Conservation (phyloP, 1,140 invertebrate species). For the Chymomyza costata region DNA sequence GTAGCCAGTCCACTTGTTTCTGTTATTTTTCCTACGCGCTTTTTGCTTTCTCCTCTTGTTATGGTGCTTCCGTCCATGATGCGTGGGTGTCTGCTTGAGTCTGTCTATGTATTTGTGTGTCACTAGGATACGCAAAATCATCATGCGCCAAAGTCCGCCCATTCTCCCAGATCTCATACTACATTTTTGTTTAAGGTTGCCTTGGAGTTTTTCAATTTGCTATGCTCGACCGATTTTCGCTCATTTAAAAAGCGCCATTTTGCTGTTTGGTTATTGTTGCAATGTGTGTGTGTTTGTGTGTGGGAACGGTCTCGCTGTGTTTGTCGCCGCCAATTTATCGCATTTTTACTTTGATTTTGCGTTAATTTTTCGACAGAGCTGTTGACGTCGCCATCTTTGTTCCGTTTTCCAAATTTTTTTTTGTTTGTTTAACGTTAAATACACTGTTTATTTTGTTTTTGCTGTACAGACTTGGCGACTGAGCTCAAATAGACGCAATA, state of each 20-base stretch:
- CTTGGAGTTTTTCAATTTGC: conserved; percentile 72
- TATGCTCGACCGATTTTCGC: conserved; percentile 71
- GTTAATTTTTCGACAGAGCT: conserved; percentile 62
- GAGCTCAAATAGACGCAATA: conserved; percentile 19
- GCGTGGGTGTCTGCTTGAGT: conserved; percentile 35
- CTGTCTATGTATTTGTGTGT: conserved; percentile 55
- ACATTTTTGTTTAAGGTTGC: conserved; percentile 31
- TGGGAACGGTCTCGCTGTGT: conserved; percentile 35
- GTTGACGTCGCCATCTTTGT: too few relatives aligned
- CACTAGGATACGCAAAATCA: conserved; percentile 70
- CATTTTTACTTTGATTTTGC: conserved; percentile 72
- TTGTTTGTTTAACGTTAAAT: conserved; percentile 59
- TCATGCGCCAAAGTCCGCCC: conserved; percentile 36
- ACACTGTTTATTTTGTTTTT: conserved; percentile 43
- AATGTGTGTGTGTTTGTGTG: too few relatives aligned
- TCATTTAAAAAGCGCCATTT: conserved; percentile 59
- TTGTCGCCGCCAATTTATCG: conserved; percentile 70
- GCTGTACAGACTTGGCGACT: conserved; percentile 10
- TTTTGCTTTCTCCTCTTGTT: conserved; percentile 39
- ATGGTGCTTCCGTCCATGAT: conserved; percentile 8
- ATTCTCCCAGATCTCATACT: neutral
- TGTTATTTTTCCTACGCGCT: conserved; percentile 54
- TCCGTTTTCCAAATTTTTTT: too few relatives aligned
- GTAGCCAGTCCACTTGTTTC: too few relatives aligned
- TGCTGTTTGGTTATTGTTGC: conserved; percentile 13